A percentile compares a stretch with the other conserved stretches of the same genome.
These are phyloP conservation scores for Acromyrmex echinatior DNA, from an alignment of 1,140 invertebrate species.

Conservation along the genomic window DNA sequence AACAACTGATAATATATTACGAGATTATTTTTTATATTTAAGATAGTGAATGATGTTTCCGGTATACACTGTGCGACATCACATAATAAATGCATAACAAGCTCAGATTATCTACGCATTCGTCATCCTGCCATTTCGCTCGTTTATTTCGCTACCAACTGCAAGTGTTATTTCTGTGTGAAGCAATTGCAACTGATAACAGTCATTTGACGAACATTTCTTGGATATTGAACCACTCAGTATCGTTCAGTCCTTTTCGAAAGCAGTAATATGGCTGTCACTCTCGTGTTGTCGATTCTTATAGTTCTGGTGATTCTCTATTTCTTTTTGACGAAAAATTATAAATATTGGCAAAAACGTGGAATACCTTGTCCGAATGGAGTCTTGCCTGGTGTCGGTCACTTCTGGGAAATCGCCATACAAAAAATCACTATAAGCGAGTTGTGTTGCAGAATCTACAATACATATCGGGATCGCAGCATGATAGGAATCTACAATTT, in stretches of 20 bases:
- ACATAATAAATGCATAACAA: not conserved
- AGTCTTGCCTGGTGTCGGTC: conserved; percentile 75
- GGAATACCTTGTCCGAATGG: conserved; percentile 81
- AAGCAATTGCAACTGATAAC: not conserved
- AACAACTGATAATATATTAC: no score
- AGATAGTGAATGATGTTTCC: not conserved
- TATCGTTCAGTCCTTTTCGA: not conserved
- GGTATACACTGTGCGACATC: not conserved
- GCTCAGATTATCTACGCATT: no score
- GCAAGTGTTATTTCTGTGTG: not conserved
- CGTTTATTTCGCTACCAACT: not conserved
- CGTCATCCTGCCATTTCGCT: no score
- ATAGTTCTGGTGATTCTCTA: not conserved
- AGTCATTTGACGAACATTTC: not conserved
- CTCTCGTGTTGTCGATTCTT: not conserved
- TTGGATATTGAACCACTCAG: not conserved
- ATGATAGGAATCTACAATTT: conserved; percentile 78
- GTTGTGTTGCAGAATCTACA: conserved; percentile 66
- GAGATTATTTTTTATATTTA: not conserved
- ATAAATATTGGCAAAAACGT: conserved; percentile 83
- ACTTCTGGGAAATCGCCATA: conserved; percentile 62
- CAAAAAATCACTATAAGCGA: conserved; percentile 58
- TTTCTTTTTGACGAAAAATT: conserved; percentile 30
- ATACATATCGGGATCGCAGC: conserved; percentile 57
- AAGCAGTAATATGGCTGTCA: conserved; percentile 73